Evolutionary conservation across 1,140 invertebrate species (phyloP).

Genomic region (Drosophila orena): DNA sequence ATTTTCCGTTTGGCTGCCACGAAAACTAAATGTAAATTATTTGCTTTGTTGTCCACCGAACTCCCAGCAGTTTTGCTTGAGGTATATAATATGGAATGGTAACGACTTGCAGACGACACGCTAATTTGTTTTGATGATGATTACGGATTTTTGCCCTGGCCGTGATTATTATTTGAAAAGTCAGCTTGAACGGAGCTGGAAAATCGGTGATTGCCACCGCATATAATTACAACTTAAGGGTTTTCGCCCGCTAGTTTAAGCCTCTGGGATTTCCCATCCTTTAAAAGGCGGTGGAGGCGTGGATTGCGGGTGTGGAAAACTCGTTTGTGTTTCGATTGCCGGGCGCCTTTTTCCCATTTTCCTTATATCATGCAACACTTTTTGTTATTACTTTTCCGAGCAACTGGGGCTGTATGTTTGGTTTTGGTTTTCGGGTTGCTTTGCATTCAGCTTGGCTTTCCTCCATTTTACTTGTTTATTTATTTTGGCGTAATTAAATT

Average conservation of each 20-base stretch:
- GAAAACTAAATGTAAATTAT: slow-evolving; percentile 75
- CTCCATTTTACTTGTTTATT: slow-evolving; percentile 71
- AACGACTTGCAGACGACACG: slow-evolving; percentile 66
- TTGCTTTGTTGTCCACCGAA: slow-evolving; percentile 42
- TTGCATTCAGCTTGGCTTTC: slow-evolving; percentile 59
- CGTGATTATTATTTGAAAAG: slow-evolving; percentile 55
- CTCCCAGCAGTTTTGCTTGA: no score
- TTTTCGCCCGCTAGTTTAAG: slow-evolving; percentile 26
- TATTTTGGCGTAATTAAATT: slow-evolving; percentile 80
- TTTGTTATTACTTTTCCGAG: slow-evolving; percentile 42
- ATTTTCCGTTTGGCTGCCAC: slow-evolving; percentile 56
- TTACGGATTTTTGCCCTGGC: slow-evolving; percentile 33
- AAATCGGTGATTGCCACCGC: slow-evolving; percentile 33
- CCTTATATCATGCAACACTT: slow-evolving; percentile 42
- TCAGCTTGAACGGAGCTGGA: slow-evolving; percentile 2
- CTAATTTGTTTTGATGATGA: slow-evolving; percentile 66
- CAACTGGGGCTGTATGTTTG: slow-evolving; percentile 43
- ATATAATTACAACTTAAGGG: slow-evolving; percentile 66
- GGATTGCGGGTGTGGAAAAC: not conserved
- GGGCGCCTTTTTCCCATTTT: not conserved
- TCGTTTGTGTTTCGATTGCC: slow-evolving; percentile 44
- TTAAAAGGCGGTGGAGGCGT: not conserved
- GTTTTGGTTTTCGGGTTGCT: slow-evolving; percentile 52
- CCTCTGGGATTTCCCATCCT: slow-evolving; percentile 21
- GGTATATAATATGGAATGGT: slow-evolving; percentile 14